Percentiles rank a stretch among this genome's conserved stretches.
These are phyloP conservation scores for Muschampia plurimacula DNA, from an alignment of 2,888 invertebrate genomes.

Conservation along the genomic window DNA sequence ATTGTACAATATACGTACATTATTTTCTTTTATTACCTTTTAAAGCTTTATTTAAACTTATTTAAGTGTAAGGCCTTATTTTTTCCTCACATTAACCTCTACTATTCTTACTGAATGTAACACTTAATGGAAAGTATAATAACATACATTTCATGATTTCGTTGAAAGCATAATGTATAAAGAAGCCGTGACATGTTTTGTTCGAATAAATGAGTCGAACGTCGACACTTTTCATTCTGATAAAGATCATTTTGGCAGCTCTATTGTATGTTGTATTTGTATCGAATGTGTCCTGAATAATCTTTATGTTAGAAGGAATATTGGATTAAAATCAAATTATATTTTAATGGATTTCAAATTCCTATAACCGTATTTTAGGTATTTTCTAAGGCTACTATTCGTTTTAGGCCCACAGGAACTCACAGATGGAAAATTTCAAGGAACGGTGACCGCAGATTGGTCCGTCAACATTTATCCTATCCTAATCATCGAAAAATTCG, in stretches of 20 bases:
- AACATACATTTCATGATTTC: neutral
- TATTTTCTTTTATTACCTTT: too few relatives aligned
- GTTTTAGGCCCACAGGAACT: too few relatives aligned
- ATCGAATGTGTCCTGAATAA: neutral
- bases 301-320: neutral
- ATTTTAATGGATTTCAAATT: neutral
- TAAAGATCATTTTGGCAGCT: neutral
- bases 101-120: neutral
- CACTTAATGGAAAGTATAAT: neutral
- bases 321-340: neutral
- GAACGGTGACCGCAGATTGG: too few relatives aligned
- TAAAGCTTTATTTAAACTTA: too few relatives aligned
- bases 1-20: too few relatives aligned
- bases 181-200: slow-evolving; percentile 10
- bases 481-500: too few relatives aligned
- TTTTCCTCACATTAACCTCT: neutral
- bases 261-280: neutral
- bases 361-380: neutral
- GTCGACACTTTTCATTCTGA: slow-evolving; percentile 12
- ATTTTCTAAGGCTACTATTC: too few relatives aligned
- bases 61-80: too few relatives aligned
- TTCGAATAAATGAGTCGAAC: neutral
- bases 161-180: slow-evolving; percentile 6
- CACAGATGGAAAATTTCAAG: too few relatives aligned
- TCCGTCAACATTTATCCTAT: too few relatives aligned